Evolutionary conservation across 2,113 vertebrate genomes (phyloP).

Genomic region (Coreoperca whiteheadi): DNA sequence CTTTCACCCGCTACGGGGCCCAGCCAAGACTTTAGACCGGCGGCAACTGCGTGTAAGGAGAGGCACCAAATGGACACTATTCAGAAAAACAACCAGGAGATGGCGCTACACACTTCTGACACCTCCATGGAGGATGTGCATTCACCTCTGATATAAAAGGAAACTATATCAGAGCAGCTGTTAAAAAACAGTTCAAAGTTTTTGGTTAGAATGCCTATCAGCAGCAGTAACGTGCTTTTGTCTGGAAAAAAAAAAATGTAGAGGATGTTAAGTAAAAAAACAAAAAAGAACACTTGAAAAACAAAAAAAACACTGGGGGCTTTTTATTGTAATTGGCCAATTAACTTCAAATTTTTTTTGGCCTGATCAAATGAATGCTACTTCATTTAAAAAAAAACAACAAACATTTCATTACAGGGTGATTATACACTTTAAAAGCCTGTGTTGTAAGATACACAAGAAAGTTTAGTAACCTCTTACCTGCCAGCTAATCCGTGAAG

Average conservation of each 20-base stretch:
- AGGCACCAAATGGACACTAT: slow-evolving; percentile 95
- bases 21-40: slow-evolving; percentile 95
- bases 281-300: too few relatives aligned
- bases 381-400: slow-evolving; percentile 64
- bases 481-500: slow-evolving; percentile 94
- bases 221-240: slow-evolving; percentile 59
- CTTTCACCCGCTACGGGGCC: slow-evolving; percentile 89
- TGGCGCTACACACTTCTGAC: slow-evolving; percentile 85
- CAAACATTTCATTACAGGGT: slow-evolving; percentile 49
- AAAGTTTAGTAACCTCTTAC: slow-evolving; percentile 77
- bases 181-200: slow-evolving; percentile 85
- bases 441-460: background rate
- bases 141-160: slow-evolving; percentile 86
- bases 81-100: slow-evolving; percentile 92
- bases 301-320: background rate
- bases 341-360: slow-evolving; percentile 24
- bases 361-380: slow-evolving; percentile 41
- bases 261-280: slow-evolving; percentile 16
- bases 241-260: slow-evolving; percentile 25
- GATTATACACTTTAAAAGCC: background rate
- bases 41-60: slow-evolving; percentile 94
- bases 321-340: slow-evolving; percentile 40
- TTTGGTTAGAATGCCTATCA: slow-evolving; percentile 83
- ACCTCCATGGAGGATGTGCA: slow-evolving; percentile 80
- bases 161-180: slow-evolving; percentile 89